Base-by-base conservation (phyloP, 2,888 invertebrate species). In the Lasius platythorax region DNA sequence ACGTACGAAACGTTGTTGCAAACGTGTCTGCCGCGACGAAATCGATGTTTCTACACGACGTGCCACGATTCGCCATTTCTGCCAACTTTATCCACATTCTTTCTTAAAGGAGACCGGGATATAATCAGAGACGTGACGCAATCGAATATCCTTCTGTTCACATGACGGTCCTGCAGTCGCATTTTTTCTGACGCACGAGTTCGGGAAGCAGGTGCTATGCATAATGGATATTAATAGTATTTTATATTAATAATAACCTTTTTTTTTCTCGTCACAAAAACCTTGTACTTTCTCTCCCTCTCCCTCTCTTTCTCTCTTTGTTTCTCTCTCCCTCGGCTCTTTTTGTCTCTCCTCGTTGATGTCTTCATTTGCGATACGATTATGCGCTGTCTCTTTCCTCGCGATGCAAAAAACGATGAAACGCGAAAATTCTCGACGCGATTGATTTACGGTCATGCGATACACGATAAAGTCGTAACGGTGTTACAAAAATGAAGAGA, bases 401-500 rank as follows among this genome's bases (percentile, higher is more conserved):
- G 76, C 82, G 76, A 64, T 61, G 74, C 82, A 91, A 89, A 85
- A 88, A 85, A 75, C 79, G 79, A 85, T 87, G 89, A 90, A 91
- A 92, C 89, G 91, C 90, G 92, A 92, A 93, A 94, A 92, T 92
- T 91, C 87, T 43, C 33, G 73, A 30, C 70, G 43, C 73, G 58
- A 53, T 90, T 94, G 92, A 94, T 94, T 94, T 94, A 94, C 93
- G 92, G 87, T 86, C 50, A 23, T 56, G 82, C 72, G 87, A 30
- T 85, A 81, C 85, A 91, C 87, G 92, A 91, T 93, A 93, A 93
- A 88, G 91, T 12, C 92, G 93, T 93, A 93, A 93, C 92, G 93
- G 91, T 92, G 93, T 93, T 93, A 93, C 93, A 92, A 92, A 94
- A 93, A 92, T 93, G 91, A 93, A 93, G 94, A 93, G 93, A 92